Base-by-base conservation (phyloP, 1,140 invertebrate genomes). In the Tetraneura akinire region DNA sequence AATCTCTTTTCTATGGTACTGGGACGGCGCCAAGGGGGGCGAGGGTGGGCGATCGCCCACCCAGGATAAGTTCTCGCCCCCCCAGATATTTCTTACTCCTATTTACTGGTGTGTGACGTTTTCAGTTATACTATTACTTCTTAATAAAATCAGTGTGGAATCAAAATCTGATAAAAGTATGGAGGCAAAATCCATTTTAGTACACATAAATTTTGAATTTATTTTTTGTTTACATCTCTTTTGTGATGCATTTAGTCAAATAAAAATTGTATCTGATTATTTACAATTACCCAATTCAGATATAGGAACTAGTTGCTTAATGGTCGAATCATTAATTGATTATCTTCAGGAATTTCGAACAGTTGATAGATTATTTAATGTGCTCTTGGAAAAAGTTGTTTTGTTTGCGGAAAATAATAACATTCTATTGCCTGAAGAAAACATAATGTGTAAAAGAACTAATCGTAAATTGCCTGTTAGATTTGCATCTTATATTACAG, bases 111-210 rank as follows among this genome's bases (percentile, higher is more conserved):
- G 32, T 37, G 32, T 37, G 3, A 37, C 64, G 18, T 66, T 66
- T 42, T 66, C 32, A 21, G 18, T 68, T 47, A 68, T 23, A 23
- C 29, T 68, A 68, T 21, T 68, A 47, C 37, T 68, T 13, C 37
- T 42, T 45, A 45, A 68, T 45, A 68, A 68, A 66, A 66, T 66
- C 14, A 66, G 62, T 21, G 10, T 66, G 16, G 62, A 66, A 66
- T 37, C 62, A 42, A 66, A 66, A 66, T 66, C 14, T 37, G 62
- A 66, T 10, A 66, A 42, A 66, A 66, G 62, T 66, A 37, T 66
- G 18, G 37, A 62, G 13, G 60, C 26, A 62, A 32, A 62, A 62
- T 53, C 51, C 0, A 53, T 53, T 53, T 53, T 53, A 21, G 18
- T 5, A 1, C 51, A 53, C 23, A 60, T 60, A 14, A 29, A 60